Evolutionary conservation across 2,888 invertebrate species (phyloP).

Genomic region (Eilema griseolum): DNA sequence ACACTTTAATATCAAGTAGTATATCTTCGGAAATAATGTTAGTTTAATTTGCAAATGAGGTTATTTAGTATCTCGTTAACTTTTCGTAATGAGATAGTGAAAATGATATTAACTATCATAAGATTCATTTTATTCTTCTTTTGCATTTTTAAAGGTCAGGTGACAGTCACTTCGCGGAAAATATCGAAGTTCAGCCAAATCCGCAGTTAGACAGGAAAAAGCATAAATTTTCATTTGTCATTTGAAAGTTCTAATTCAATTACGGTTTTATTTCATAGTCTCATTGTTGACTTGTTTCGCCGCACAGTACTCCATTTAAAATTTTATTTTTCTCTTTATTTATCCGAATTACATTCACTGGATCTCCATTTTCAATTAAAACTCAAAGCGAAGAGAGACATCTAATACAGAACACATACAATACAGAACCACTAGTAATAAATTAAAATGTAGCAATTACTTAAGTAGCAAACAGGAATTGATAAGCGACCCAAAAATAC

Average conservation of each 20-base stretch:
- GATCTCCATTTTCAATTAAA: background rate
- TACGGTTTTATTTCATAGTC: background rate
- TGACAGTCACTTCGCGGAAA: no score
- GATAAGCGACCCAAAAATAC: no score
- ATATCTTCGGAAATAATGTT: background rate
- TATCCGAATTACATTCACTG: background rate
- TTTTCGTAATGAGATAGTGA: background rate
- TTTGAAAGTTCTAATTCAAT: background rate
- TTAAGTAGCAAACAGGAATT: no score
- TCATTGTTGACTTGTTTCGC: background rate
- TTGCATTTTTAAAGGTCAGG: background rate
- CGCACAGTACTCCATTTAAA: background rate
- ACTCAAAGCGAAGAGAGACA: no score
- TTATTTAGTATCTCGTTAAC: background rate
- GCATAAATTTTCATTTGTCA: no score
- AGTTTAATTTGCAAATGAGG: background rate
- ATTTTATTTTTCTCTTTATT: background rate
- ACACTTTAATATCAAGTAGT: constrained; percentile 10
- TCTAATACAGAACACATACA: background rate
- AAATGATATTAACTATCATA: background rate
- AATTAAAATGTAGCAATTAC: no score
- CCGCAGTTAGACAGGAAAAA: no score
- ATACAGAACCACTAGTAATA: background rate
- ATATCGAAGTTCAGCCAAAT: no score
- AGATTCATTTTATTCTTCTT: background rate